Evolutionary conservation across 2,113 vertebrate genomes (phyloP), one percentile per base, ranked within the genome.

Genomic region (Lampris incognitus): DNA sequence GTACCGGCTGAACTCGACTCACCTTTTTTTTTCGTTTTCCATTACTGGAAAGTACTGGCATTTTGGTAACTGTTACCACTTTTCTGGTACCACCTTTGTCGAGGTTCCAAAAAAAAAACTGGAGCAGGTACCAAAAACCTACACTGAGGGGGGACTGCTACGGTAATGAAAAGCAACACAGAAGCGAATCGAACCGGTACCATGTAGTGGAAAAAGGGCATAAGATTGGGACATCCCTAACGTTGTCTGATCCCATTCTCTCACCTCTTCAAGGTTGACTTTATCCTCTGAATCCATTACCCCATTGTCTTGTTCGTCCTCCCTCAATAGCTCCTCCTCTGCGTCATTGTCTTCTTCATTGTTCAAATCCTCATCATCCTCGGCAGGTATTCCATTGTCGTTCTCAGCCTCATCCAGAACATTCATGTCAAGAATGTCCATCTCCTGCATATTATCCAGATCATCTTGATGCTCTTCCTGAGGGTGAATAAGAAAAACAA

Each of bases 401-500:
- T 95, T 96, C 64, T 97, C 96, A 0, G 95, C 94, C 72, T 97
- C 96, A 42, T 96, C 96, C 75, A 97, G 82, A 64, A 97, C 90
- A 3, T 94, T 96, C 87, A 97, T 96, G 79, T 97, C 96, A 84
- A 97, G 92, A 91, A 96, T 95, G 88, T 96, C 96, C 90, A 97
- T 95, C 52, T 94, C 94, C 84, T 95, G 96, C 84, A 97, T 92
- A 84, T 83, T 95, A 76, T 97, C 96, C 8, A 94, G 91, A 48
- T 94, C 91, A 2, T 95, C 86, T 74, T 96, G 95, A 63, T 90
- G 65, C 24, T 96, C 96, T 50, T 96, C 96, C 96, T 97, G 85
- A 5, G 49, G 5, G 57, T 1, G 9, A 36, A 37, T 1, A 52
- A 60, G 39, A 41, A 65, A 51, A 13, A 24, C 48, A 55, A 44